These are phyloP conservation scores for Bufotes viridis DNA, from an alignment of 2,797 vertebrate species.

Conservation along the genomic window DNA sequence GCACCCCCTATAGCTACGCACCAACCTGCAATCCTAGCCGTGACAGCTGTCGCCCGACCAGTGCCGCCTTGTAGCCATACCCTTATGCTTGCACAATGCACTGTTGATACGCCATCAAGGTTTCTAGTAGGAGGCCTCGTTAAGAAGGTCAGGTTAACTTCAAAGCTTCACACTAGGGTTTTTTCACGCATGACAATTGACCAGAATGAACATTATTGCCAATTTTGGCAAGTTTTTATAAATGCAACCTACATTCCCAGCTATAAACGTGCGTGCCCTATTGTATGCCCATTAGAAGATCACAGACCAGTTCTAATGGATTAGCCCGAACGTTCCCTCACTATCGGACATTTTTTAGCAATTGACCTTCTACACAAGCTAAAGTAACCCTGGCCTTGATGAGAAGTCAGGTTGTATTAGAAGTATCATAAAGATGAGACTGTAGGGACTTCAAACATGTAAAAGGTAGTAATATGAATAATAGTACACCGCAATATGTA, in stretches of 20 bases:
- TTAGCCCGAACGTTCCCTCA: background rate
- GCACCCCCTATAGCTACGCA: too few species aligned
- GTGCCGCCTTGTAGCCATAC: too few species aligned
- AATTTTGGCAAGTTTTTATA: too few species aligned
- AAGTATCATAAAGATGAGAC: background rate
- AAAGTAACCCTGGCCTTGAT: background rate
- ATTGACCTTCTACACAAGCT: slow-evolving; percentile 27
- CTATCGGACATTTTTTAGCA: slow-evolving; percentile 3
- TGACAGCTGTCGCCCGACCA: too few species aligned
- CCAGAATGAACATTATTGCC: too few species aligned
- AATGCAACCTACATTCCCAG: too few species aligned
- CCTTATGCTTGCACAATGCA: too few species aligned
- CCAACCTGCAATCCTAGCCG: too few species aligned
- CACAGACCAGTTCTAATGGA: background rate
- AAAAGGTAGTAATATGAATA: background rate
- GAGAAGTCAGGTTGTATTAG: background rate
- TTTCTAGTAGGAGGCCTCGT: background rate
- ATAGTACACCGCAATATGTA: background rate
- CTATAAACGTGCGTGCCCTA: background rate
- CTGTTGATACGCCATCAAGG: background rate
- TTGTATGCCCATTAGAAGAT: background rate
- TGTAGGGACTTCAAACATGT: background rate
- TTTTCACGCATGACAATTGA: too few species aligned
- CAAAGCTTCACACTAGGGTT: too few species aligned
- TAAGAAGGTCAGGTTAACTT: too few species aligned